phyloP scores from a whole-genome alignment of 2,888 invertebrate species.

The Patella ulyssiponensis region DNA sequence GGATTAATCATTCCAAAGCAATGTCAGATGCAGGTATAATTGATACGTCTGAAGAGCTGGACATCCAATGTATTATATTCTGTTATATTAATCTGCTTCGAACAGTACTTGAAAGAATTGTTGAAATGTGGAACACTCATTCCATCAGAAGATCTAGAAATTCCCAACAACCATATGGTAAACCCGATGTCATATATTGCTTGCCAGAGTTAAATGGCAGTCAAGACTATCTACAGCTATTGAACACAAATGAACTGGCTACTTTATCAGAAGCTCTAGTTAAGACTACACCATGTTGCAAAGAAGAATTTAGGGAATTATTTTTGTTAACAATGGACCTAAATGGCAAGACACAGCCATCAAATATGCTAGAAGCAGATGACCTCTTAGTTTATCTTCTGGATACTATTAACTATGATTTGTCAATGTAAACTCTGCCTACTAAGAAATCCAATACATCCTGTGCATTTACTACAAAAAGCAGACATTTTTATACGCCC shows the following conservation, averaged over 20 bases:
- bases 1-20: background rate
- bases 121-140: background rate
- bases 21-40: background rate
- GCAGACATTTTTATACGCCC: no score
- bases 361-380: background rate
- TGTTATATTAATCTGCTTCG: background rate
- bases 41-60: background rate
- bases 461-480: no score
- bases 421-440: no score
- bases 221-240: background rate
- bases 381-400: background rate
- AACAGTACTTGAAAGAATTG: background rate
- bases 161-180: background rate
- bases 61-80: background rate
- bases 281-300: background rate
- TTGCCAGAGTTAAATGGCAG: background rate
- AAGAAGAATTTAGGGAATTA: background rate
- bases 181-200: background rate
- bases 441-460: no score
- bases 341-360: background rate
- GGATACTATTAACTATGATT: background rate
- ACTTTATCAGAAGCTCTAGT: background rate
- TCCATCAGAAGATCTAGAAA: background rate
- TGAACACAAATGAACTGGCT: background rate
- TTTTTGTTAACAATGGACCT: background rate